phyloP scores from a whole-genome alignment of 2,797 vertebrate species.

The Chromis chromis region DNA sequence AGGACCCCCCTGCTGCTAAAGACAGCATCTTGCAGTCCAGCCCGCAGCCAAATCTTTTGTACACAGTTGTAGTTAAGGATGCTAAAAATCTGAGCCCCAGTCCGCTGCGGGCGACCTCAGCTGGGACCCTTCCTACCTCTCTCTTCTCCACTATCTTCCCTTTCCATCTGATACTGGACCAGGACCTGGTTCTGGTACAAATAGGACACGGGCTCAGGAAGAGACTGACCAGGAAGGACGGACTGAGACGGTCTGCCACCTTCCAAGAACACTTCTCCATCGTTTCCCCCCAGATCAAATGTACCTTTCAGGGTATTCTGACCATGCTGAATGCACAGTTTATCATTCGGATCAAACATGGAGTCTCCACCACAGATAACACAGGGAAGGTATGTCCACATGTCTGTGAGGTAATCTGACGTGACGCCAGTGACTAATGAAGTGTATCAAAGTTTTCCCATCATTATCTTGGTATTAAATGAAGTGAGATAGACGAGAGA shows the following conservation, averaged over 20 bases:
- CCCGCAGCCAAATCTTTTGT: conserved; percentile 92
- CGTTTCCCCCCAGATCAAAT: conserved; percentile 91
- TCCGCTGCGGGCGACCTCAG: conserved; percentile 91
- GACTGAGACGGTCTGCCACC: conserved; percentile 84
- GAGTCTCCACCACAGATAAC: conserved; percentile 83
- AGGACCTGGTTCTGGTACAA: conserved; percentile 93
- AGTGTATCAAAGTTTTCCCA: conserved; percentile 40
- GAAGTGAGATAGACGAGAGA: conserved; percentile 1
- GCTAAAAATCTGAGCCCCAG: conserved; percentile 89
- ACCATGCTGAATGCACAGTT: conserved; percentile 98
- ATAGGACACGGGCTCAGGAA: conserved; percentile 94
- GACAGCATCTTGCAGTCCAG: conserved; percentile 90
- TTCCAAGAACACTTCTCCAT: conserved; percentile 96
- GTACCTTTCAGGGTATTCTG: conserved; percentile 94
- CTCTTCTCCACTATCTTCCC: conserved; percentile 97
- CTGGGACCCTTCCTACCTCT: conserved; percentile 92
- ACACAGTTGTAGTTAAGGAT: conserved; percentile 91
- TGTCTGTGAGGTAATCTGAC: conserved; percentile 17
- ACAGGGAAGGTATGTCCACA: conserved; percentile 88
- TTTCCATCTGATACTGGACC: conserved; percentile 97
- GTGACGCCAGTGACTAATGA: conserved; percentile 36
- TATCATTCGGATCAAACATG: conserved; percentile 90
- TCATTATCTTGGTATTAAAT: conserved; percentile 44
- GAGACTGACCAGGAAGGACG: conserved; percentile 89
- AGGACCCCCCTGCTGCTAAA: conserved; percentile 85